Base-by-base conservation (phyloP, 2,888 invertebrate genomes). In the Plebejus melissa region DNA sequence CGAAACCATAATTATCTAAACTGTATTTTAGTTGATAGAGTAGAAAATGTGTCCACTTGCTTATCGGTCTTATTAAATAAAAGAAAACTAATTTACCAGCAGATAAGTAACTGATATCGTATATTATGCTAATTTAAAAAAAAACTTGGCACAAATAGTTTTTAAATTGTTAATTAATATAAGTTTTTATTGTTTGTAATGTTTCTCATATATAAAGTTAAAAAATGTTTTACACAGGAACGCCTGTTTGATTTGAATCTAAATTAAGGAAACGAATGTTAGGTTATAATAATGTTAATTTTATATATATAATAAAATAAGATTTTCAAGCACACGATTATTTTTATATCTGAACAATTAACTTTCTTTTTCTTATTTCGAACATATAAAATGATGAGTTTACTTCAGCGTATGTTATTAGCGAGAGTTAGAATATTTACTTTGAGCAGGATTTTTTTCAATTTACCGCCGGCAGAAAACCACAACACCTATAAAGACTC, bases 91-190 rank as follows among this genome's bases (percentile, higher is more conserved):
- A 58, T 58, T 58, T 58, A 5, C 58, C 22, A 22, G 9, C 2
- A 41, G n/a, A 58, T 58, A 65, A 13, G 11, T 11, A 13, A 1
- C 13, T 65, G 1, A 1, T 65, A 60, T 28, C 9, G 22, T 41
- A 50, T 13, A 50, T 9, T 32, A 60, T 65, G 65, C 32, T 28
- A 32, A 65, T 7, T 32, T 9, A 2, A 2, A 28, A 5, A 65
- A 32, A 65, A 13, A 32, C 65, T 13, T 65, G 32, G 65, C 65
- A 65, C 4, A 41, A 65, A 65, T 65, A 65, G 32, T 32, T 65
- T 60, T 65, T 65, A 65, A 65, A 32, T 65, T 32, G 65, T 65
- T 65, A 65, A 32, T 65, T 32, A 65, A 65, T 32, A 13, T 65
- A 1, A 65, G 65, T 13, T 65, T 65, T 65, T 32, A 65, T 65